These are phyloP conservation scores for Illadopsis cleaveri DNA, from an alignment of 2,113 vertebrate genomes.

Conservation along the genomic window DNA sequence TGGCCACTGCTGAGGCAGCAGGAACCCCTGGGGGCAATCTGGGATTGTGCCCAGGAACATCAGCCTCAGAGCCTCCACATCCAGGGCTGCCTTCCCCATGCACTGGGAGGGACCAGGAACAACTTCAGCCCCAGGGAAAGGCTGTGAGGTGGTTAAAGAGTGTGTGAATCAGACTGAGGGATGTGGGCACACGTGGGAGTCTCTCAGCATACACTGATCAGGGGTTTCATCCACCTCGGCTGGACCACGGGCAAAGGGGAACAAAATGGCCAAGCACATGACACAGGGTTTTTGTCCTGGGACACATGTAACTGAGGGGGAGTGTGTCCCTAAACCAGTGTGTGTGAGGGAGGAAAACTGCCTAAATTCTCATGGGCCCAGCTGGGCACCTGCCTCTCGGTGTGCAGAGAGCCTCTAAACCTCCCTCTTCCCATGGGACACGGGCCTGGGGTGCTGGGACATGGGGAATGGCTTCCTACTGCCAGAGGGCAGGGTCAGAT, in stretches of 20 bases:
- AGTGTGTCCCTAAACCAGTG: accelerated
- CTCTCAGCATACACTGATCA: not conserved
- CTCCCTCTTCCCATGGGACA: not conserved
- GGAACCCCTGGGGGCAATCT: not conserved
- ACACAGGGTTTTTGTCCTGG: not conserved
- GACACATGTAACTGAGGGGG: not conserved
- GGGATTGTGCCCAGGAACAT: not conserved
- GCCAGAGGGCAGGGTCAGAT: not conserved
- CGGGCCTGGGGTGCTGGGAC: not conserved
- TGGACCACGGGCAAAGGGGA: not conserved
- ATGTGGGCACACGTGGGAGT: not conserved
- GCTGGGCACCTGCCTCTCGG: not conserved
- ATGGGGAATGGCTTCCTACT: not conserved
- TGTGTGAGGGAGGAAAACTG: not conserved
- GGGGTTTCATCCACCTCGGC: not conserved
- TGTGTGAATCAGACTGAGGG: not conserved
- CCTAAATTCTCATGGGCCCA: accelerated
- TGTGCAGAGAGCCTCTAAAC: not conserved
- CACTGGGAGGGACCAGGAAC: not conserved
- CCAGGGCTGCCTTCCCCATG: not conserved
- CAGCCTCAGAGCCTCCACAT: not conserved
- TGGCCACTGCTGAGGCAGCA: not conserved
- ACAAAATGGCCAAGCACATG: not conserved
- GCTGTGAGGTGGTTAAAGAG: not conserved
- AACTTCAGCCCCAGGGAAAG: not conserved